Percentiles rank a stretch among this genome's conserved stretches.
phyloP scores from a whole-genome alignment of 2,113 vertebrate genomes.

The Lophochroa leadbeateri region DNA sequence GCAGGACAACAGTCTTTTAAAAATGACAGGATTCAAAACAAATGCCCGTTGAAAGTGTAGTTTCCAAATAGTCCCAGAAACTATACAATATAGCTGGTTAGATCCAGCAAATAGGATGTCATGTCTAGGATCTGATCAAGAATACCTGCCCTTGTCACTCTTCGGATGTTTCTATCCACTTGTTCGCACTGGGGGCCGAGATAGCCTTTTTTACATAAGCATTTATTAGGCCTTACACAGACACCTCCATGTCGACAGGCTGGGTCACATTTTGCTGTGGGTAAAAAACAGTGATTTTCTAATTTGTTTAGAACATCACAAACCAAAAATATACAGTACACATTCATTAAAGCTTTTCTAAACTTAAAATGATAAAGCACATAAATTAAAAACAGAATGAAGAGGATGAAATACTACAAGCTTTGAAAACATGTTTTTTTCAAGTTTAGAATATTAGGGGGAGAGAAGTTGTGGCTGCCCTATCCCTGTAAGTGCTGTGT shows the following conservation, averaged over 20 bases:
- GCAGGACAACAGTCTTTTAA: conserved; percentile 76
- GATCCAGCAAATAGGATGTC: conserved; percentile 96
- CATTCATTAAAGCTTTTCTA: not conserved
- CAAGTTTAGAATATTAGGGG: not conserved
- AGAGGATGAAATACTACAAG: not conserved
- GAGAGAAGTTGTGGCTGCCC: not conserved
- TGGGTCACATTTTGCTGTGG: conserved; percentile 93
- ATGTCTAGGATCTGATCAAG: conserved; percentile 98
- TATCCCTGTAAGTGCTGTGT: not conserved
- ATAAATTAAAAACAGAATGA: not conserved
- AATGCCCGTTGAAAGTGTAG: conserved; percentile 79
- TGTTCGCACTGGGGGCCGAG: conserved; percentile 83
- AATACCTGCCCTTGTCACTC: conserved; percentile 92
- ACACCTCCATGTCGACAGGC: conserved; percentile 93
- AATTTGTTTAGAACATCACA: not conserved
- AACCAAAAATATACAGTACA: not conserved
- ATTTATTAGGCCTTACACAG: conserved; percentile 93
- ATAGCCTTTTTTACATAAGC: conserved; percentile 94
- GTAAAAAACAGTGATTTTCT: not conserved
- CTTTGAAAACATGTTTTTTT: not conserved
- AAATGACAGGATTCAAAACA: conserved; percentile 78
- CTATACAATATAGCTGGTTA: conserved; percentile 98
- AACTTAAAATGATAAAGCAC: not conserved
- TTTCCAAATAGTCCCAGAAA: conserved; percentile 76
- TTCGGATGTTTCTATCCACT: conserved; percentile 87